Conservation (phyloP, 2,113 vertebrate genomes). For the Hirundichthys speculiger region DNA sequence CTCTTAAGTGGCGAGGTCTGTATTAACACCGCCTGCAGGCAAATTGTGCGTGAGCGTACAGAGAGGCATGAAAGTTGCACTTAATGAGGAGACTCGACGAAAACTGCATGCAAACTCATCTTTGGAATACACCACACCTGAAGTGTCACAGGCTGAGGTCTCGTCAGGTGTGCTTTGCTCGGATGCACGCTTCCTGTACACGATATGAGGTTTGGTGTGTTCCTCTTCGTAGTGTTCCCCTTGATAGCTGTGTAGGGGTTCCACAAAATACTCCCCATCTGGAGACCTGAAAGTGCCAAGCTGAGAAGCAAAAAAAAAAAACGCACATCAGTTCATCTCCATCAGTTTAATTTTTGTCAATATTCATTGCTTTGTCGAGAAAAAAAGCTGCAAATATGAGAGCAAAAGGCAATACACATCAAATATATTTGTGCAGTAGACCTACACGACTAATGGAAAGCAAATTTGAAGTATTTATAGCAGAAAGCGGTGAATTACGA, state of each 20-base stretch:
- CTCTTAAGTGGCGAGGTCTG: too few species aligned
- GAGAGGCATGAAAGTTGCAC: too few species aligned
- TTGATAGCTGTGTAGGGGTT: slow-evolving; percentile 88
- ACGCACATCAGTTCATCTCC: slow-evolving; percentile 38
- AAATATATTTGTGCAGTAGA: too few species aligned
- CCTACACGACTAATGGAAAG: too few species aligned
- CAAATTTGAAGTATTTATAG: too few species aligned
- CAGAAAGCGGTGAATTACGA: slow-evolving; percentile 1
- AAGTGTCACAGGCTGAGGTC: slow-evolving; percentile 83
- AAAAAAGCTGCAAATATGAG: too few species aligned
- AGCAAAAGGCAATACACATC: too few species aligned
- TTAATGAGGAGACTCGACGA: not conserved
- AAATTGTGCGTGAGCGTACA: too few species aligned
- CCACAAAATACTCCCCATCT: slow-evolving; percentile 96
- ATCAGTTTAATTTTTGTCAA: not conserved
- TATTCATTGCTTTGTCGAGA: too few species aligned
- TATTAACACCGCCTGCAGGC: too few species aligned
- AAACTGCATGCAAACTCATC: slow-evolving; percentile 3
- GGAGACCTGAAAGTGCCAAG: slow-evolving; percentile 97
- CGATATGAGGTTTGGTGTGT: slow-evolving; percentile 93
- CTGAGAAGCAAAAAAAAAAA: slow-evolving; percentile 68
- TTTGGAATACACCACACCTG: slow-evolving; percentile 82
- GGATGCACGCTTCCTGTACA: slow-evolving; percentile 86
- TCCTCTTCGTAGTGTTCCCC: slow-evolving; percentile 91
- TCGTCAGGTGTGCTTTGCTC: slow-evolving; percentile 73